Evolutionary conservation across 1,140 invertebrate species (phyloP).

Genomic region (Philopotamus ludificatus): DNA sequence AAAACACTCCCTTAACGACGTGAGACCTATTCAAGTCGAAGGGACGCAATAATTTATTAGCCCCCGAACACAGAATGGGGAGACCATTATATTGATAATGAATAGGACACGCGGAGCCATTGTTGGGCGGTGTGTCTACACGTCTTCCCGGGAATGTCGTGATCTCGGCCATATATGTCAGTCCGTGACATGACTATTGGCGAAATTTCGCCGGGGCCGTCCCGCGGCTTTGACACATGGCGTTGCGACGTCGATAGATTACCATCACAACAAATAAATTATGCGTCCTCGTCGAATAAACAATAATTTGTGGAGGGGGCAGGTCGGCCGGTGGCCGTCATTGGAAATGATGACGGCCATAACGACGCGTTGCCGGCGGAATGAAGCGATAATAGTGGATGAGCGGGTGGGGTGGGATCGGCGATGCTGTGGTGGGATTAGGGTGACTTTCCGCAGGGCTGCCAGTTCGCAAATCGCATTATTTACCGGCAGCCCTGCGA

Average conservation of each 20-base stretch:
- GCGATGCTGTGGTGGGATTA: neutral
- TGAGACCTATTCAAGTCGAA: slow-evolving; percentile 18
- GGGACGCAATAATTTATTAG: slow-evolving; percentile 34
- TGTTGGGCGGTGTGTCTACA: slow-evolving; percentile 10
- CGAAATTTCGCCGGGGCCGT: neutral
- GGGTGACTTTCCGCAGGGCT: slow-evolving; percentile 14
- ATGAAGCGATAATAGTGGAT: neutral
- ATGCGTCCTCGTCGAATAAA: no score
- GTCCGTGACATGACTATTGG: slow-evolving; percentile 18
- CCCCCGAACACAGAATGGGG: slow-evolving; percentile 7
- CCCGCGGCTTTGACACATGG: neutral
- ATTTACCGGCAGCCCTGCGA: slow-evolving; percentile 15
- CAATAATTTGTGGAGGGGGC: no score
- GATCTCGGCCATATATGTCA: slow-evolving; percentile 5
- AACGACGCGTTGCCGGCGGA: neutral
- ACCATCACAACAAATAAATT: slow-evolving; percentile 12
- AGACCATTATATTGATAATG: slow-evolving; percentile 26
- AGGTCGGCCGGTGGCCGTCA: neutral
- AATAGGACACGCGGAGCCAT: slow-evolving; percentile 25
- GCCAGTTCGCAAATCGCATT: slow-evolving; percentile 36
- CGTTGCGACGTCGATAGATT: neutral
- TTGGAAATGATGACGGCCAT: neutral
- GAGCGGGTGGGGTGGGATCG: neutral
- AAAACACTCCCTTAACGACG: slow-evolving; percentile 31
- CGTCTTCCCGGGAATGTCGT: neutral